Conservation (phyloP, 2,888 invertebrate genomes). For the Chrysolina haemoptera region DNA sequence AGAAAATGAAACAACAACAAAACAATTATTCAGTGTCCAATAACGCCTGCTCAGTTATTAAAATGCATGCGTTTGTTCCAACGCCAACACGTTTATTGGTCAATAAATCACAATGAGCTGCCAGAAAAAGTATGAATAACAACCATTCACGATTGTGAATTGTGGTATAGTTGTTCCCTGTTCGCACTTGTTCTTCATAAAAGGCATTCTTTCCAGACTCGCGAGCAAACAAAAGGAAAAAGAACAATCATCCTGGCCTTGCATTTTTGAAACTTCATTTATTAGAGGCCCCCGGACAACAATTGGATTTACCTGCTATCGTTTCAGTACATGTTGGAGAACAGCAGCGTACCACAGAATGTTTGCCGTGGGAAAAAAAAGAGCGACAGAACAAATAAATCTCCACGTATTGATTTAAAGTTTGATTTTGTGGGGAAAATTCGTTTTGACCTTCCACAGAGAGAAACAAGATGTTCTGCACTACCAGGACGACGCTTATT, state of each 20-base stretch:
- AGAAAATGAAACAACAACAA: neutral
- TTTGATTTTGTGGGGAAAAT: too few relatives aligned
- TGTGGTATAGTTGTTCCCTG: constrained; percentile 13
- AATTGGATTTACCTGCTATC: constrained; percentile 24
- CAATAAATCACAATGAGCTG: constrained; percentile 15
- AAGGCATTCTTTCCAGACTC: constrained; percentile 3
- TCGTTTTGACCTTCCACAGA: too few relatives aligned
- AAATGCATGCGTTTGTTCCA: neutral
- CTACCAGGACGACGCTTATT: too few relatives aligned
- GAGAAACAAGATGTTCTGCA: too few relatives aligned
- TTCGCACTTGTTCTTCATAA: constrained; percentile 18
- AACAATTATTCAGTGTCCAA: constrained; percentile 12
- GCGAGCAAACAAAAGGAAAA: constrained; percentile 27
- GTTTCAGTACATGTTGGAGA: neutral
- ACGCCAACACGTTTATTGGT: constrained; percentile 4
- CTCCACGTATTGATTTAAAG: too few relatives aligned
- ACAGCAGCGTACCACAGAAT: neutral
- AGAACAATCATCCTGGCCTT: constrained; percentile 24
- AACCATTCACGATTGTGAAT: constrained; percentile 21
- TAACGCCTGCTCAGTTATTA: constrained; percentile 6
- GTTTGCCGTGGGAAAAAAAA: too few relatives aligned
- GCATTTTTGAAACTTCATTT: constrained; percentile 22
- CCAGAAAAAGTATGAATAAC: constrained; percentile 21
- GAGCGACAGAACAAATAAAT: too few relatives aligned
- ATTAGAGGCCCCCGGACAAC: constrained; percentile 13